Base-by-base conservation (phyloP, 2,888 invertebrate species). In the Pogonocherus hispidulus region DNA sequence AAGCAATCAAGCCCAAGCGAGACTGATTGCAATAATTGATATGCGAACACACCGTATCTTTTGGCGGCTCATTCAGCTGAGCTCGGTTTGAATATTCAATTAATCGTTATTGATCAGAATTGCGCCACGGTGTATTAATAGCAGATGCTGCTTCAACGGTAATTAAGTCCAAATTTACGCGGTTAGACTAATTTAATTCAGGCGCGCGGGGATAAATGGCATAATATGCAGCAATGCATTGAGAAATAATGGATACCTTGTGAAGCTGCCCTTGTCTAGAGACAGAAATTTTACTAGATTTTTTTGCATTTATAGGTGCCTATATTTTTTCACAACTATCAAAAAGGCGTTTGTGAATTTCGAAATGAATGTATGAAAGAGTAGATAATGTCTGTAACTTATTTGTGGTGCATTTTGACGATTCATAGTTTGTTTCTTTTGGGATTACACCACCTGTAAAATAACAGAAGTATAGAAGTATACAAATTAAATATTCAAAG, bases 21-120 rank as follows among this genome's bases (percentile, higher is more conserved):
- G 46, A 23, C 60, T 37, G 66, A 66, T 62, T 23, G 66, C 44
- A 27, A 60, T 66, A 66, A 66, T 62, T 66, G 66, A 62, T 62
- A 60, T n/a, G 62, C 32, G 66, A 63, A 55, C 52, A 54, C 66
- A 54, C 41, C 41, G 66, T 54, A 37, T 66, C 62, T 62, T 66
- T 66, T 55, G 16, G 32, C 54, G 27, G 62, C 62, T 35, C 46
- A 66, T 66, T 52, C 66, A 32, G 27, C 27, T 8, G 52, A 46
- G 51, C 46, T 32, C 52, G 22, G 37, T 47, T 52, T 8, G 41
- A 35, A 51, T 37, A 62, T 51, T 52, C 37, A 37, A 47, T 35
- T 44, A 44, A 63, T 63, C 44, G 44, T 52, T 63, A 63, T 63
- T 27, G 63, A 63, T 63, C 22, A 6, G 20, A 41, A 41, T 14